Evolutionary conservation across 2,888 invertebrate species (phyloP), one percentile per base, ranked within the genome.

Genomic region (Xylota sylvarum): DNA sequence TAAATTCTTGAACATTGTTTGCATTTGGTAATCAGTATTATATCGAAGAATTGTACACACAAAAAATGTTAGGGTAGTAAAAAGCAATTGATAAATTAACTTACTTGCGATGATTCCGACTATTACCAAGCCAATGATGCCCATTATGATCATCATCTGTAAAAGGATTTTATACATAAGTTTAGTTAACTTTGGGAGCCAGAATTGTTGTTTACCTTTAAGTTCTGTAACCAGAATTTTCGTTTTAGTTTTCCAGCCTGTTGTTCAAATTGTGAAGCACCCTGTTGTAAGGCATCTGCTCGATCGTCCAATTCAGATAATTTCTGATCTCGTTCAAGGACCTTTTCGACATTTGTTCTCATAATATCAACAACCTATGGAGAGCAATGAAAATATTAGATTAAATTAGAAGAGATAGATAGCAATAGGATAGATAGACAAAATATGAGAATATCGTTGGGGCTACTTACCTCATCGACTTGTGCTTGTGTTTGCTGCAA

Each of bases 221-320:
- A 94, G 93, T 99, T 99, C 93, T 98, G 98, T 95, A 98, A 96
- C 98, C 98, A 99, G 92, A 97, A 98, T 93, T 98, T 98, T 92
- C 98, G 95, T 94, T 98, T 98, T 92, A 98, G 94, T 94, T 98
- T 98, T 90, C 98, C 98, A 82, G 98, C 98, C 92, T 98, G 98
- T 90, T 98, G 98, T 92, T 98, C 98, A 92, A 99, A 99, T 91
- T 98, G 97, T 90, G 98, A 98, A 67, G 98, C 98, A 52, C 98
- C 98, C 92, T 98, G 96, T 91, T 98, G 97, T 77, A 98, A 93
- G 81, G 98, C 98, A 94, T 98, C 98, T 91, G 98, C 98, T 94
- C 98, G 95, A 92, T 98, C 97, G 91, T 99, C 98, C 85, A 98
- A 93, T 93, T 98, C 98, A 40, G 98, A 97, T 88, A 99, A 94